Evolutionary conservation across 2,113 vertebrate species (phyloP).

Genomic region (Bujurquina vittata): DNA sequence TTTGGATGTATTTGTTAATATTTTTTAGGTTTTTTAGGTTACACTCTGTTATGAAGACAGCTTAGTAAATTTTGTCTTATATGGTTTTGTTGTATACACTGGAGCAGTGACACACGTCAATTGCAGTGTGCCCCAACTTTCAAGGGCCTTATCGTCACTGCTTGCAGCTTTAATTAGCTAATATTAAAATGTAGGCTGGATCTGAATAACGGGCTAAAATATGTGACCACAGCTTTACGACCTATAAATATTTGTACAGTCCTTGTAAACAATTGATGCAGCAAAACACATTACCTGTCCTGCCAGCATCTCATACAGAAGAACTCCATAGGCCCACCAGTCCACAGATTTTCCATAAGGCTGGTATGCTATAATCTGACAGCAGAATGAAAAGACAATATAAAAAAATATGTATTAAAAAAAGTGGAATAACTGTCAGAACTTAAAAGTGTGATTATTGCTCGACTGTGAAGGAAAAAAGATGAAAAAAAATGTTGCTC

Average conservation of each 20-base stretch:
- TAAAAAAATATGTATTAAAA: neutral
- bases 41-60: too few species aligned
- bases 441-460: neutral
- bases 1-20: too few species aligned
- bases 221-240: neutral
- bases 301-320: slow-evolving; percentile 96
- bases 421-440: neutral
- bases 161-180: neutral
- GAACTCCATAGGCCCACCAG: slow-evolving; percentile 98
- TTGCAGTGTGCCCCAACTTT: neutral
- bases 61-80: too few species aligned
- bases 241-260: neutral
- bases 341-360: slow-evolving; percentile 96
- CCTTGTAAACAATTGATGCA: neutral
- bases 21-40: too few species aligned
- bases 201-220: neutral
- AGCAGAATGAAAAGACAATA: slow-evolving; percentile 6
- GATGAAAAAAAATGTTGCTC: neutral
- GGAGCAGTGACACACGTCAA: neutral
- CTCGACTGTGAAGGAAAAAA: neutral
- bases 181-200: neutral
- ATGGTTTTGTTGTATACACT: neutral
- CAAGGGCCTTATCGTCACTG: neutral
- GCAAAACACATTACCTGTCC: slow-evolving; percentile 87
- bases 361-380: slow-evolving; percentile 97